Evolutionary conservation across 2,888 invertebrate genomes (phyloP), one percentile per base, ranked within the genome.

Genomic region (Tridacna crocea): DNA sequence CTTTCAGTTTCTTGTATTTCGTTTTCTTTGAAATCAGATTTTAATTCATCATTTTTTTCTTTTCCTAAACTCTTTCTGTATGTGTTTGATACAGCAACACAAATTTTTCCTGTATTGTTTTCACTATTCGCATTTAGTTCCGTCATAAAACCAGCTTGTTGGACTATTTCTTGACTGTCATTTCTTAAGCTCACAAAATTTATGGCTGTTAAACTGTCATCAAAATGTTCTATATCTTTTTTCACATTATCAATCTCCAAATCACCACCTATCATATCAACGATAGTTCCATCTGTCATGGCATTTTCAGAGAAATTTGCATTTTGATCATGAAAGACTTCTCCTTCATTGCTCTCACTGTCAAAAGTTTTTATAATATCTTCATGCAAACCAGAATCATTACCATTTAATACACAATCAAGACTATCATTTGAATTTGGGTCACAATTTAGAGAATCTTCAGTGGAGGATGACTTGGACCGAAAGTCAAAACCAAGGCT

Each of bases 401-500:
- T 46, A n/a, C 36, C 66, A 46, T 19, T 19, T 55, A 66, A 66
- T 6, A 66, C 66, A 66, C 46, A 66, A 15, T 70, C 47, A n/a
- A 70, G 24, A 70, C 70, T 51, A 15, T 48, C 22, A 24, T 47
- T 26, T 27, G 70, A 70, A 51, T 51, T 24, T 51, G 24, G 70
- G 13, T 70, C 51, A 13, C 24, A 10, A 6, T 51, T 22, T 0
- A 70, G 51, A 51, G 70, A 70, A 22, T 51, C 48, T 15, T 70
- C 70, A 11, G 51, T 70, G 22, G 70, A 10, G n/a, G 70, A 24
- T 22, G 63, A 47, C 19, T 27, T 19, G 19, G 26, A 24, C n/a
- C 74, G 17, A 22, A 74, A 60, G 58, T 74, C 74, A 74, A 74
- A 74, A 0, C 74, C 74, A n/a, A 74, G 61, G 24, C 74, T 74